phyloP scores from a whole-genome alignment of 2,888 invertebrate species.

The Polymixis lichenea region DNA sequence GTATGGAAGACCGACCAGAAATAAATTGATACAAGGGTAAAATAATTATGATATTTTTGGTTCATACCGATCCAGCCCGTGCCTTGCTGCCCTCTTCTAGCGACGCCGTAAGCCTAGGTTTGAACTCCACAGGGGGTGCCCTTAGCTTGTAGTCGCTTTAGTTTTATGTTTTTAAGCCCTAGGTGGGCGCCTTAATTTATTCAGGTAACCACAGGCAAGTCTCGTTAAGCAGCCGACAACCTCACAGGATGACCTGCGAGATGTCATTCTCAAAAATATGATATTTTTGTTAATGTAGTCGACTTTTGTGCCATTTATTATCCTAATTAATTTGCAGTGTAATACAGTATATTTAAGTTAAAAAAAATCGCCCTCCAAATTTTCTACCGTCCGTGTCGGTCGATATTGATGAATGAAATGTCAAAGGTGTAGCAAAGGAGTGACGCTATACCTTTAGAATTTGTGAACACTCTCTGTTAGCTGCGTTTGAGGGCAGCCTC shows the following conservation, averaged over 20 bases:
- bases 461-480: constrained; percentile 40
- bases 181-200: no score
- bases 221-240: no score
- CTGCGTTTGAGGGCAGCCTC: constrained; percentile 51
- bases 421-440: constrained; percentile 33
- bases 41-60: not conserved
- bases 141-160: no score
- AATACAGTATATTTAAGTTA: not conserved
- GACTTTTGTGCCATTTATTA: not conserved
- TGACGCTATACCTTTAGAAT: constrained; percentile 37
- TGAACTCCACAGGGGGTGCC: no score
- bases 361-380: constrained; percentile 3
- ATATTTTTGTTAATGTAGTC: not conserved
- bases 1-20: no score
- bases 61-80: no score
- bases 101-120: no score
- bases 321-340: not conserved
- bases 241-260: no score
- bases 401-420: constrained; percentile 58
- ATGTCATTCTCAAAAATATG: not conserved
- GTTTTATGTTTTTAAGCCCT: no score
- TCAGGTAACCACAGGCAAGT: no score
- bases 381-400: constrained; percentile 13
- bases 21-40: no score
- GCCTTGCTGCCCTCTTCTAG: no score